Evolutionary conservation across 2,113 vertebrate genomes (phyloP).

Genomic region (Campylomormyrus tamandua): DNA sequence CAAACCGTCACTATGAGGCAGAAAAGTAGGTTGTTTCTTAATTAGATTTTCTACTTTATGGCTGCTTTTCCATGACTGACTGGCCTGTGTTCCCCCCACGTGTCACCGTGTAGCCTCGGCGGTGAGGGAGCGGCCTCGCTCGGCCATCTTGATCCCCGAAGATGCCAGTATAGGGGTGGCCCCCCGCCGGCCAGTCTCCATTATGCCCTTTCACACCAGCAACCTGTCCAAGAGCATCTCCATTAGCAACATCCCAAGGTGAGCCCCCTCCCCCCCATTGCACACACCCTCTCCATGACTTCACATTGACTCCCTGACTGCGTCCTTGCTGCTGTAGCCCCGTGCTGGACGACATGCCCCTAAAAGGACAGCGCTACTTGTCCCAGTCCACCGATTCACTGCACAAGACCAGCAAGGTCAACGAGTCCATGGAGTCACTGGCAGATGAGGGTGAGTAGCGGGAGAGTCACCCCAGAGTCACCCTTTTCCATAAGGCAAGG

Average conservation of each 20-base stretch:
- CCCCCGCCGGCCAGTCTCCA: constrained; percentile 59
- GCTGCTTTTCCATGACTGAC: background rate
- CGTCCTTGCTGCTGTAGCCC: constrained; percentile 54
- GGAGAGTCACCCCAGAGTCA: background rate
- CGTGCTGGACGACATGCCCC: constrained; percentile 69
- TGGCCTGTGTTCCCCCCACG: too few species aligned
- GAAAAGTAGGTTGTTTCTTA: constrained; percentile 60
- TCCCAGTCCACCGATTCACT: constrained; percentile 88
- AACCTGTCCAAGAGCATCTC: constrained; percentile 84
- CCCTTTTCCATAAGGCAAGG: background rate
- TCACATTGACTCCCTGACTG: background rate
- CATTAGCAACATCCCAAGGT: constrained; percentile 73
- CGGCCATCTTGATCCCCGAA: constrained; percentile 46
- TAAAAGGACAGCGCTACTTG: constrained; percentile 70
- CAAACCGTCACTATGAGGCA: constrained; percentile 67
- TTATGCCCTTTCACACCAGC: constrained; percentile 46
- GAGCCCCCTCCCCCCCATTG: background rate
- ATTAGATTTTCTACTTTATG: background rate
- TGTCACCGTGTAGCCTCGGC: constrained; percentile 49
- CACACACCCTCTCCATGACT: background rate
- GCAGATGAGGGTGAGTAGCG: constrained; percentile 76
- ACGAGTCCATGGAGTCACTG: constrained; percentile 82
- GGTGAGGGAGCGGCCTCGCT: constrained; percentile 76
- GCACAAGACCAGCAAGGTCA: constrained; percentile 77
- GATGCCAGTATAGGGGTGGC: constrained; percentile 39